Base-by-base conservation (phyloP, 2,888 invertebrate genomes). In the Dryocosmus kuriphilus region DNA sequence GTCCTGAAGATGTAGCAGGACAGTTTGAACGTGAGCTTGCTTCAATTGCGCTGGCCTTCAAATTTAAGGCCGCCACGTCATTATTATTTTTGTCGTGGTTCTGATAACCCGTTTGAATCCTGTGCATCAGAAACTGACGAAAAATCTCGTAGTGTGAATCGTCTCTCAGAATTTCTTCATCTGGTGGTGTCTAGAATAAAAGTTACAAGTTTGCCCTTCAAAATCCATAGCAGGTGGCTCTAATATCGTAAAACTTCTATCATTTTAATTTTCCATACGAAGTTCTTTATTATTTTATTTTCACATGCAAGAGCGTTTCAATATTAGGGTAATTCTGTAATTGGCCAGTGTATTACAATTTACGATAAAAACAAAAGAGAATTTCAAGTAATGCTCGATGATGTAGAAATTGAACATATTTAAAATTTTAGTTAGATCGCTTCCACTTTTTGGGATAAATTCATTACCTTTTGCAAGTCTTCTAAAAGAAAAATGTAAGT, bases 101-200 rank as follows among this genome's bases (percentile, higher is more conserved):
- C 35, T 85, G 83, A 80, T 87, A 89, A 8, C 87, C 85, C 32
- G 83, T 84, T 51, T 89, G 88, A 73, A 87, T 86, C 71, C 84
- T 85, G 9, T 84, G 85, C 2, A 89, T 74, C 8, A 89, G 62
- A 19, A 87, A 89, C 77, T 89, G 88, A n/a, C 86, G 86, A 38
- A 90, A 86, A 51, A 89, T 90, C 51, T 87, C 87, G 63, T 90
- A 91, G 41, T 86, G 85, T 1, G 80, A 1, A 9, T 88, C 88
- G 7, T 88, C 88, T 73, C 86, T 86, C 24, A 81, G 81, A 35
- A 90, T 88, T 76, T 90, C 89, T 81, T 90, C 90, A 76, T 89
- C 89, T n/a, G 46, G 71, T 32, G 30, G 16, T n/a, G 51, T 86
- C 90, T 90, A 75, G 30, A 76, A 77, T 24, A 32, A 51, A 22